phyloP scores from a whole-genome alignment of 2,113 vertebrate genomes.

The Scytalopus superciliaris region DNA sequence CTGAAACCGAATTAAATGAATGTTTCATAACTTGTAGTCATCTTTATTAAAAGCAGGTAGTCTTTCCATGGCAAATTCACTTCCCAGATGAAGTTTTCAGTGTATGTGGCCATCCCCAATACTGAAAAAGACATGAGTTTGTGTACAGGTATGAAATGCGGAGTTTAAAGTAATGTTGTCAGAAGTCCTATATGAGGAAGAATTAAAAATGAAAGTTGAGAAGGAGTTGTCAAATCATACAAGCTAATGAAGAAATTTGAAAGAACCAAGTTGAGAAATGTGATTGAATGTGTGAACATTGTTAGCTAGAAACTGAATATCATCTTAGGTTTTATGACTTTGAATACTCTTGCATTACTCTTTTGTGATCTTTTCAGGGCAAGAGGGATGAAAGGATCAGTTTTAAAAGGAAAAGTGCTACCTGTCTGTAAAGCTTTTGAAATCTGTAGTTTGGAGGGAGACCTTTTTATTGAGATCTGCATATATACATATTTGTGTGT shows the following conservation, averaged over 20 bases:
- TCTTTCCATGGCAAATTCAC: not conserved
- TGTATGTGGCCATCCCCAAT: not conserved
- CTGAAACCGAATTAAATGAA: not conserved
- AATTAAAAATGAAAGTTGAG: not conserved
- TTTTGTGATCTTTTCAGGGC: not conserved
- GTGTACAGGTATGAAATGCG: not conserved
- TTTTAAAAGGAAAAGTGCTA: not conserved
- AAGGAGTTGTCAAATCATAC: not conserved
- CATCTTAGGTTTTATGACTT: not conserved
- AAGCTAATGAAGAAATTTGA: not conserved
- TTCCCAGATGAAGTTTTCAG: not conserved
- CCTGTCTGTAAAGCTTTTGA: not conserved
- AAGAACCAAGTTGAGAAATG: not conserved
- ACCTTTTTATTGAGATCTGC: not conserved
- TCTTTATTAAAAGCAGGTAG: not conserved
- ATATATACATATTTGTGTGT: not conserved
- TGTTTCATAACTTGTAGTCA: not conserved
- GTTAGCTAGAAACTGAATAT: not conserved
- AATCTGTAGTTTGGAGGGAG: not conserved
- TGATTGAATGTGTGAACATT: not conserved
- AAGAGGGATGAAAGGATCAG: not conserved
- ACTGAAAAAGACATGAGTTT: not conserved
- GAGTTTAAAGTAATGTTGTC: not conserved
- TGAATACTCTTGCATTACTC: not conserved
- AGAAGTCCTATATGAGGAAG: not conserved